A percentile compares a stretch with the other conserved stretches of the same genome.
Evolutionary conservation across 2,797 vertebrate genomes (phyloP).

Genomic region (Sphenodon punctatus): DNA sequence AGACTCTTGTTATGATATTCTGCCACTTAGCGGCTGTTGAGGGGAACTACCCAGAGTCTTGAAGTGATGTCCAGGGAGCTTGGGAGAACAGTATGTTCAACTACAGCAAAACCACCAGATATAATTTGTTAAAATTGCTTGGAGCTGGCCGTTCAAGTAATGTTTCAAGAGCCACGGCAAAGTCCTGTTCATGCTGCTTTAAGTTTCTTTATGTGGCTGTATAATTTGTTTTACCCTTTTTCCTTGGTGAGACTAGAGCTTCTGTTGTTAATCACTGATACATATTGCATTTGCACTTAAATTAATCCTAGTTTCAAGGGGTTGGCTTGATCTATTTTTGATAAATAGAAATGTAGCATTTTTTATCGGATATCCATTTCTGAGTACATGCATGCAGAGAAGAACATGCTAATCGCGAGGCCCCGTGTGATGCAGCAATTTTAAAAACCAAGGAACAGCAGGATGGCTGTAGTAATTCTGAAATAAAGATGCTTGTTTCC

Average conservation of each 20-base stretch:
- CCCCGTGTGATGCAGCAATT: slow-evolving; percentile 33
- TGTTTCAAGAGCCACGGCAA: too few species aligned
- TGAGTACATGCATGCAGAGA: slow-evolving; percentile 40
- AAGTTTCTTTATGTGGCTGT: background rate
- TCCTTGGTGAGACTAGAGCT: slow-evolving; percentile 6
- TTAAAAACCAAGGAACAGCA: slow-evolving; percentile 49
- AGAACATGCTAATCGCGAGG: slow-evolving; percentile 27
- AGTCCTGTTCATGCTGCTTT: too few species aligned
- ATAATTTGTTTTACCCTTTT: slow-evolving; percentile 20
- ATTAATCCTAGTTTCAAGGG: slow-evolving; percentile 24
- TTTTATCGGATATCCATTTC: slow-evolving; percentile 50
- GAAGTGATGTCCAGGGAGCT: too few species aligned
- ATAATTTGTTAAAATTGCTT: background rate
- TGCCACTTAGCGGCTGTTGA: too few species aligned
- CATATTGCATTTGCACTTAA: slow-evolving; percentile 52
- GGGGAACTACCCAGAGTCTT: too few species aligned
- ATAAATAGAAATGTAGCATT: slow-evolving; percentile 43
- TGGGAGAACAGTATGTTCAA: too few species aligned
- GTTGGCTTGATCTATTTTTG: slow-evolving; percentile 50
- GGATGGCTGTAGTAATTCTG: slow-evolving; percentile 39
- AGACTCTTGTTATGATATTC: too few species aligned
- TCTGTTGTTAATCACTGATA: slow-evolving; percentile 21
- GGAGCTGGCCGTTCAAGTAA: too few species aligned
- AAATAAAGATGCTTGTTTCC: slow-evolving; percentile 35
- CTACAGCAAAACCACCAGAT: background rate